A percentile compares a stretch with the other conserved stretches of the same genome.
These are phyloP conservation scores for Heliconius charithonia DNA, from an alignment of 2,888 invertebrate genomes.

Conservation along the genomic window DNA sequence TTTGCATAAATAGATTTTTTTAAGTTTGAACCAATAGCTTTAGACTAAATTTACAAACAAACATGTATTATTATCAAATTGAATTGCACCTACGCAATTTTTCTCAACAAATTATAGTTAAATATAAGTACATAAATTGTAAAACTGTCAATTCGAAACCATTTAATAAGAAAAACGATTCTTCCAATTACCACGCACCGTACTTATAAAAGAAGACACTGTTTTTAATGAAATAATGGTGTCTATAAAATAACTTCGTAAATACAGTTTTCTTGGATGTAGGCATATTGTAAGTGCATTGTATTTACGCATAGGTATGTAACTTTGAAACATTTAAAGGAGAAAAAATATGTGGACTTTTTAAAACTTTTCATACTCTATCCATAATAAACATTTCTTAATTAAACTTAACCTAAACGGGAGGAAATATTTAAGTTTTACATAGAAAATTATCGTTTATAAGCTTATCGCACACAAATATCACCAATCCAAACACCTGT, in stretches of 20 bases:
- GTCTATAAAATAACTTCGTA: neutral
- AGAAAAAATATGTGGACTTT: neutral
- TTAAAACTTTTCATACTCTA: neutral
- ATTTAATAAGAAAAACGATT: neutral
- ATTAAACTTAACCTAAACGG: neutral
- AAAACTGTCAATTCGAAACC: neutral
- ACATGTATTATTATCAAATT: too few relatives aligned
- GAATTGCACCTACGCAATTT: too few relatives aligned
- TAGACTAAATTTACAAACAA: too few relatives aligned
- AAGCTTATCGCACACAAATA: constrained; percentile 6
- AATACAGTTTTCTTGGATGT: neutral
- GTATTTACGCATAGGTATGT: neutral
- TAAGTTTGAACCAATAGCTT: too few relatives aligned
- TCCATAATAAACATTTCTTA: neutral
- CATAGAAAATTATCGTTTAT: neutral
- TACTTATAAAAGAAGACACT: neutral
- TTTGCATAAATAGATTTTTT: neutral
- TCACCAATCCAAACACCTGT: constrained; percentile 8
- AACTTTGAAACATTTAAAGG: neutral
- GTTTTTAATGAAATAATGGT: neutral
- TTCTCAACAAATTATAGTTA: too few relatives aligned
- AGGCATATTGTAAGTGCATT: neutral
- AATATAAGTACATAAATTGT: neutral
- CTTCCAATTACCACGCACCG: neutral
- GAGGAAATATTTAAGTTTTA: neutral